phyloP scores from a whole-genome alignment of 2,797 vertebrate species.

The Poecilia velifera region DNA sequence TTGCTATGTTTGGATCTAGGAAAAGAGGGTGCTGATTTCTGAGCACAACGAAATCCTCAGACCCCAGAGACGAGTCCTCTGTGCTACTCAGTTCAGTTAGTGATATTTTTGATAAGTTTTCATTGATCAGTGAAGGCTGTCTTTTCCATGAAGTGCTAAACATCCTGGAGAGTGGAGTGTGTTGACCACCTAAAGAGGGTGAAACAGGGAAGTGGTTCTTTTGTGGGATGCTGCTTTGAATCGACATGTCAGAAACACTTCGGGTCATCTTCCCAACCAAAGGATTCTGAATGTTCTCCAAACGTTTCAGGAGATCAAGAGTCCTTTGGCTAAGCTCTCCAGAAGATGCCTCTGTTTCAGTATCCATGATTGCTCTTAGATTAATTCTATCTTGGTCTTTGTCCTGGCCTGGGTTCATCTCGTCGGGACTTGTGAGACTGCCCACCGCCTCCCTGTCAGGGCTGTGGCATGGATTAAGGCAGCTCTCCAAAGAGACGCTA shows the following conservation, averaged over 20 bases:
- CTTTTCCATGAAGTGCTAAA: constrained; percentile 38
- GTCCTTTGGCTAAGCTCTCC: constrained; percentile 95
- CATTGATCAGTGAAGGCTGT: constrained; percentile 86
- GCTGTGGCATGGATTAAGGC: constrained; percentile 85
- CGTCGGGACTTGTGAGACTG: constrained; percentile 84
- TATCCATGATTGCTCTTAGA: constrained; percentile 61
- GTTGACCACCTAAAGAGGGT: constrained; percentile 67
- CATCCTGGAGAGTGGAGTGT: constrained; percentile 24
- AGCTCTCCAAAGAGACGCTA: constrained; percentile 91
- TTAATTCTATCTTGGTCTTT: constrained; percentile 75
- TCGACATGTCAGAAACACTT: constrained; percentile 92
- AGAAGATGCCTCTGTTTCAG: constrained; percentile 50
- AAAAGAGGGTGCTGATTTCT: constrained; percentile 81
- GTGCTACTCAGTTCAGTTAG: constrained; percentile 93
- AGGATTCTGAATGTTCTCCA: constrained; percentile 95
- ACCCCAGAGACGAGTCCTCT: constrained; percentile 91
- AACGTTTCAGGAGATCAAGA: constrained; percentile 92
- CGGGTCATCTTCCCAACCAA: constrained; percentile 89
- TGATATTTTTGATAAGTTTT: constrained; percentile 89
- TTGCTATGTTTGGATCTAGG: constrained; percentile 72
- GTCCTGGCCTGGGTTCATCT: constrained; percentile 80
- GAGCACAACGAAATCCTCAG: constrained; percentile 88
- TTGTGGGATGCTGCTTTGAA: constrained; percentile 83
- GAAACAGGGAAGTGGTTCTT: constrained; percentile 75
- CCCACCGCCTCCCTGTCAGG: constrained; percentile 73